Conservation (phyloP, 2,797 vertebrate species). For the Buphagus erythrorhynchus region DNA sequence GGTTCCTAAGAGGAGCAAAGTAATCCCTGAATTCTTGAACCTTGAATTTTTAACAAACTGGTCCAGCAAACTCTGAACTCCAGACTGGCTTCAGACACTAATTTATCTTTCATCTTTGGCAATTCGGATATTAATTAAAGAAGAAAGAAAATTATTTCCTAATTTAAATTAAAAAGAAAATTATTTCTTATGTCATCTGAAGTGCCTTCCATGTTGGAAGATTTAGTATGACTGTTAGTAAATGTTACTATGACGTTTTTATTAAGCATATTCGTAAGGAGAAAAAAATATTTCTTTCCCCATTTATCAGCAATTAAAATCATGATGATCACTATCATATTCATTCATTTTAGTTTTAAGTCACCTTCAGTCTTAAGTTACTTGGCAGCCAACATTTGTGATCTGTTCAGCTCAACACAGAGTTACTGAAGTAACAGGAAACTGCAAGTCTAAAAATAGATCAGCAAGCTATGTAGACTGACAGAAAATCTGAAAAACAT, state of each 20-base stretch:
- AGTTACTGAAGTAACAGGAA: not conserved
- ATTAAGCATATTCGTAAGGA: not conserved
- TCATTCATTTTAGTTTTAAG: not conserved
- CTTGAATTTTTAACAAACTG: not conserved
- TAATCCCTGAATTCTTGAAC: not conserved
- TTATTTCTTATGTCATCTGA: not conserved
- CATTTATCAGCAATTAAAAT: not conserved
- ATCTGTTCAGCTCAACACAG: not conserved
- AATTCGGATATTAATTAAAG: not conserved
- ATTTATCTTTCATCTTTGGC: not conserved
- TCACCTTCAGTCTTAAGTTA: constrained; percentile 9
- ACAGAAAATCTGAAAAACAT: not conserved
- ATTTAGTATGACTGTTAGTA: not conserved
- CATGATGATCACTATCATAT: not conserved
- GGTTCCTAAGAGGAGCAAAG: not conserved
- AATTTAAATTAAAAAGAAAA: not conserved
- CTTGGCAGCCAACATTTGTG: not conserved
- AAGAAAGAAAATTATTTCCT: not conserved
- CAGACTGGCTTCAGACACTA: not conserved
- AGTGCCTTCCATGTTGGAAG: not conserved
- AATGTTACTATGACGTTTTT: not conserved
- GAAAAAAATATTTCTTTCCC: not conserved
- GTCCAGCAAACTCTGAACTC: not conserved
- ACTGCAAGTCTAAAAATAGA: not conserved
- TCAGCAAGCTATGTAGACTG: not conserved